Evolutionary conservation across 1,140 invertebrate species (phyloP).

Genomic region (Drosophila pruinosa): DNA sequence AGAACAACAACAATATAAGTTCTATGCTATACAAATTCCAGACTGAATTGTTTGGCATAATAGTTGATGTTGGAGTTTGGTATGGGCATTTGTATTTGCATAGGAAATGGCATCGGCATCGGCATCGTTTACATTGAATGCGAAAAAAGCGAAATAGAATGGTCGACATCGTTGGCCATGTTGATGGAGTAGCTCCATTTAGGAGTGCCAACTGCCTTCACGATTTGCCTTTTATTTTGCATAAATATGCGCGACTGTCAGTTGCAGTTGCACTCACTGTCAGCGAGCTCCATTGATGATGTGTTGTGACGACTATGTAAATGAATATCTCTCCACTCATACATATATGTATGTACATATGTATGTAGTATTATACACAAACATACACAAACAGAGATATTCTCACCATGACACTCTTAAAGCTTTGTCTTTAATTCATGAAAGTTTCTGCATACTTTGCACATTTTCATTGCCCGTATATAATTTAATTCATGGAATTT

Average conservation of each 20-base stretch:
- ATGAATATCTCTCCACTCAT: conserved; percentile 48
- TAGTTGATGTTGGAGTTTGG: neutral
- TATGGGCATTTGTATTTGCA: neutral
- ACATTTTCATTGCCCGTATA: conserved; percentile 51
- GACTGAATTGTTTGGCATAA: conserved; percentile 56
- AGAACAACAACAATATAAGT: conserved; percentile 23
- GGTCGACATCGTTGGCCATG: conserved; percentile 46
- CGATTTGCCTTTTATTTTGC: conserved; percentile 78
- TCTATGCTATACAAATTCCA: conserved; percentile 64
- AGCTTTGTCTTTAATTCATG: conserved; percentile 66
- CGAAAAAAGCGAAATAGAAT: conserved; percentile 11
- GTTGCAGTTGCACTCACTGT: conserved; percentile 35
- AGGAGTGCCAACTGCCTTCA: conserved; percentile 61
- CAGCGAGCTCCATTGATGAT: conserved; percentile 36
- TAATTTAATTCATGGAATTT: conserved; percentile 74
- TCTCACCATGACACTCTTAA: conserved; percentile 45
- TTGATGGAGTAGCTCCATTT: conserved; percentile 54
- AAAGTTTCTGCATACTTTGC: conserved; percentile 66
- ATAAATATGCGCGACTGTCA: conserved; percentile 71
- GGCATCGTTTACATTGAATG: conserved; percentile 57
- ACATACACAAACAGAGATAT: neutral
- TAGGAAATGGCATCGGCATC: conserved; percentile 43
- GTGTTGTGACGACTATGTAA: conserved; percentile 52
- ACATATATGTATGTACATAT: neutral
- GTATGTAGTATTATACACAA: neutral